Percentiles rank a stretch among this genome's conserved stretches.
These are phyloP conservation scores for Coracias cyanogaster DNA, from an alignment of 2,797 vertebrate species.

Conservation along the genomic window DNA sequence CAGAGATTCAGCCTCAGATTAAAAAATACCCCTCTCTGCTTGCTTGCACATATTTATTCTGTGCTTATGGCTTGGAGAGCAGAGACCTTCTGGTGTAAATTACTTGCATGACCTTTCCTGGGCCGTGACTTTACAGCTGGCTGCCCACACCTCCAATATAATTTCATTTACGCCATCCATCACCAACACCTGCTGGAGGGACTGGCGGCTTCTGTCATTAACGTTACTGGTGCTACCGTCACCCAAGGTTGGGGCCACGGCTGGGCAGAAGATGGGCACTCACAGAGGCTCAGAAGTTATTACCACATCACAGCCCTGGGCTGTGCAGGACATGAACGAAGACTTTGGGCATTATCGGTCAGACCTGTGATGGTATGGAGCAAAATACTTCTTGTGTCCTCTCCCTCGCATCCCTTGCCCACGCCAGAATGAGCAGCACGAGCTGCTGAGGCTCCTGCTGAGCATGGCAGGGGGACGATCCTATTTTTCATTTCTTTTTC, in stretches of 20 bases:
- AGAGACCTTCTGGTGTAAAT: conserved; percentile 19
- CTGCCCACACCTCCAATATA: background rate
- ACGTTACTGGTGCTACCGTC: background rate
- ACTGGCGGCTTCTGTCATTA: background rate
- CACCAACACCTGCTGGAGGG: conserved; percentile 4
- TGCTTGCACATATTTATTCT: background rate
- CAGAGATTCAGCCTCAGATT: background rate
- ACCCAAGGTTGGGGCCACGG: background rate
- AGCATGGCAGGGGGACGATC: background rate
- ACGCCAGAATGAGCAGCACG: accelerated
- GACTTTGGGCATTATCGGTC: accelerated
- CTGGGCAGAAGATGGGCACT: background rate
- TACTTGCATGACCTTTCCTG: conserved; percentile 9
- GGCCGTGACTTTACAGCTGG: conserved; percentile 27
- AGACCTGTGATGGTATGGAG: accelerated
- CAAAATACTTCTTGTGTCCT: background rate
- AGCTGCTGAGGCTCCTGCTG: background rate
- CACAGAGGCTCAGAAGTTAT: accelerated
- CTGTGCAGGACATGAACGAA: accelerated
- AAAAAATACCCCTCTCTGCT: background rate
- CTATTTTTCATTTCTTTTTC: background rate
- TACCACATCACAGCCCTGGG: background rate
- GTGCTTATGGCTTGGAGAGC: background rate
- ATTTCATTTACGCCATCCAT: conserved; percentile 30
- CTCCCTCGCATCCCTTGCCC: background rate